Percentiles rank a stretch among this genome's conserved stretches.
These are phyloP conservation scores for Latheticus oryzae DNA, from an alignment of 2,888 invertebrate species.

Conservation along the genomic window DNA sequence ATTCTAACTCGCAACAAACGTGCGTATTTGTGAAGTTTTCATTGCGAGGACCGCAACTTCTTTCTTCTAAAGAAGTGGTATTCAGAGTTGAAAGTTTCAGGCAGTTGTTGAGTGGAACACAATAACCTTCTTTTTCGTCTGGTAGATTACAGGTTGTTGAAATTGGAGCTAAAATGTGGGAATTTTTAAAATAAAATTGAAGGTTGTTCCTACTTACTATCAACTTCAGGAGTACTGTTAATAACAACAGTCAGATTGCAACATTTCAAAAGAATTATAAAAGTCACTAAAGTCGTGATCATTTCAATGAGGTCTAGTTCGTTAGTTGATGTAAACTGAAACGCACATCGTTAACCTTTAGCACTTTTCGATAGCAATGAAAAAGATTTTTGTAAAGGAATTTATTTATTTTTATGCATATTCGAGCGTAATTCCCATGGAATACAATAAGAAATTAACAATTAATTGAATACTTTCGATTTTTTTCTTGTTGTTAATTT, in stretches of 20 bases:
- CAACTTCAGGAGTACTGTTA: too few species aligned
- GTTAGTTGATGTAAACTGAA: too few species aligned
- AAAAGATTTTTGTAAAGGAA: background rate
- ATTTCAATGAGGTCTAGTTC: too few species aligned
- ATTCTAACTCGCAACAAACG: slow-evolving; percentile 26
- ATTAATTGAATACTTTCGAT: too few species aligned
- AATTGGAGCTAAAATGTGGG: background rate
- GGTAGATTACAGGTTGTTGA: background rate
- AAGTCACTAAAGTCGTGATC: background rate
- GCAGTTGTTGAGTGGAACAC: slow-evolving; percentile 12
- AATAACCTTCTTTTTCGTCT: slow-evolving; percentile 5
- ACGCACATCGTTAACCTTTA: slow-evolving; percentile 13
- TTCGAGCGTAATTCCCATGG: too few species aligned
- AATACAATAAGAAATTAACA: too few species aligned
- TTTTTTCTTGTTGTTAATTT: too few species aligned
- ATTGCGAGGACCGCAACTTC: slow-evolving; percentile 15
- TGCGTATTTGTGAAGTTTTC: slow-evolving; percentile 16
- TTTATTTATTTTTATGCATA: background rate
- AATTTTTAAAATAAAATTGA: too few species aligned
- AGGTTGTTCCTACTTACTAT: slow-evolving; percentile 1
- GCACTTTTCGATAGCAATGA: slow-evolving; percentile 6
- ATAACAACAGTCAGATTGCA: too few species aligned
- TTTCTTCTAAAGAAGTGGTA: background rate
- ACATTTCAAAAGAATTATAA: background rate
- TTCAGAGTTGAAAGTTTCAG: background rate